Base-by-base conservation (phyloP, 1,140 invertebrate species). In the Melitaea cinxia region DNA sequence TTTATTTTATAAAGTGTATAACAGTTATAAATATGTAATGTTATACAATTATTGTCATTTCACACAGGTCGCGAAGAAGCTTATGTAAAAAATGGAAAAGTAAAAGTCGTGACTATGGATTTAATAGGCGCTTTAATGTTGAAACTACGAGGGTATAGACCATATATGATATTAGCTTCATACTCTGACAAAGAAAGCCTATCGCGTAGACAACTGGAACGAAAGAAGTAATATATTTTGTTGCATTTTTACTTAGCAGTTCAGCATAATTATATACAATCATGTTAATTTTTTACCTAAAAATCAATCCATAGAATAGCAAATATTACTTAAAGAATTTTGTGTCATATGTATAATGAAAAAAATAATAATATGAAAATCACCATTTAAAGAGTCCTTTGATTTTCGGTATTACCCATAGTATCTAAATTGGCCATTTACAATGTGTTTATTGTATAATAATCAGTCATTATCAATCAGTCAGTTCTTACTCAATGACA, bases 41-140 rank as follows among this genome's bases (percentile, higher is more conserved):
- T 35, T 35, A 35, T 4, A 10, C 6, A 10, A 7, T n/a, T 19
- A 47, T 4, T 47, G 9, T 19, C 7, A 12, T 45, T 5, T 4
- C 15, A 17, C 1, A 23, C 19, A 89, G 88, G 83, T 65, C 83
- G 86, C 7, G 78, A 85, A 66, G 73, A 91, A 80, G 86, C 83
- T 7, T 87, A 66, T 45, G 72, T 88, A 19, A 77, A 69, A 37
- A 75, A 78, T 28, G 79, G 81, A 10, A 91, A 83, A 75, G 76
- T 89, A 17, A 83, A 75, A 52, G 59, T 91, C 39, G 82, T 70
- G 14, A 72, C 73, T 30, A 83, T 91, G 88, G 85, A 91, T 56
- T 65, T 89, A 49, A 63, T 81, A 12, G 73, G 81, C 2, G 88
- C 82, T 56, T 60, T 90, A 45, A 90, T 89, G 85, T 70, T 90